These are phyloP conservation scores for Vulpes vulpes DNA, from an alignment of 2,113 vertebrate genomes.

Conservation along the genomic window DNA sequence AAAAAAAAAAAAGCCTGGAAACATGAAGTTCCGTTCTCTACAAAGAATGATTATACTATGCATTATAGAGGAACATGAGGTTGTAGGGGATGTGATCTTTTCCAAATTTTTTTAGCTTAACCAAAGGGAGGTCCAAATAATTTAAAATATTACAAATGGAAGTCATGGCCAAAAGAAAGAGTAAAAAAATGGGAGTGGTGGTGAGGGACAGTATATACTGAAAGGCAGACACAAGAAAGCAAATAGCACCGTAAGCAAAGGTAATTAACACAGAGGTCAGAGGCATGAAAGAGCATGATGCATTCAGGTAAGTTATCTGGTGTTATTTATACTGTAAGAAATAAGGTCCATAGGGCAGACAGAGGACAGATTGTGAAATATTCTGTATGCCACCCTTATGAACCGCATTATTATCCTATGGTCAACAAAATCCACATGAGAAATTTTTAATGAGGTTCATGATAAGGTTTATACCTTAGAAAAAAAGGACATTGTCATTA, in stretches of 20 bases:
- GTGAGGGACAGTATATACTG: neutral
- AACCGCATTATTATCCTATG: neutral
- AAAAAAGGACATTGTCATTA: neutral
- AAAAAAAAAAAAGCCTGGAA: too few species aligned
- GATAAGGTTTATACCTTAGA: neutral
- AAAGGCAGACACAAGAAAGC: neutral
- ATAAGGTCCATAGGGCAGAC: neutral
- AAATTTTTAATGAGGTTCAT: conserved; percentile 45
- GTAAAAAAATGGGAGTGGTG: neutral
- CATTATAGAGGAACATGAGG: neutral
- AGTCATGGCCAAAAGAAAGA: neutral
- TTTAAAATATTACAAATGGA: neutral
- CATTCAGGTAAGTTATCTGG: neutral
- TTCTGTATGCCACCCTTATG: neutral
- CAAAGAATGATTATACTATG: neutral
- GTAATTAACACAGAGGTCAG: neutral
- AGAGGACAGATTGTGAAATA: neutral
- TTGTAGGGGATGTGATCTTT: neutral
- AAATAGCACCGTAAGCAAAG: neutral
- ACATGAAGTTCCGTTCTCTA: neutral
- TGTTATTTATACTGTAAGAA: neutral
- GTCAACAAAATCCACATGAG: neutral
- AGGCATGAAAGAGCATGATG: neutral
- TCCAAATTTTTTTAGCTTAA: conserved; percentile 31
- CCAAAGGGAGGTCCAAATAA: neutral